Percentiles rank a stretch among this genome's conserved stretches.
phyloP scores from a whole-genome alignment of 2,888 invertebrate genomes.

The Euclidia mi region DNA sequence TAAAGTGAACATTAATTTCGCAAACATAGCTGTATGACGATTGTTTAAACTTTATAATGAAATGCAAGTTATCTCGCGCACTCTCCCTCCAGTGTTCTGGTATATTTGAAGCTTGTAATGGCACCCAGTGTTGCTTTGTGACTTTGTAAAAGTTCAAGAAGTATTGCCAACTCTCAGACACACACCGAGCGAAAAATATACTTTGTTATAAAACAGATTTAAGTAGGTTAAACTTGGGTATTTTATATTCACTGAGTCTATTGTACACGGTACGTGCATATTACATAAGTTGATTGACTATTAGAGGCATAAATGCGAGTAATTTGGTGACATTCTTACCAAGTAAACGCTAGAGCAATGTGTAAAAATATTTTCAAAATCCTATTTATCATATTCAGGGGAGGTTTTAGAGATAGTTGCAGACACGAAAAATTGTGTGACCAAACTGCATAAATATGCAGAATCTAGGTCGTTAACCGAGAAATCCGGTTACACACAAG shows the following conservation, averaged over 20 bases:
- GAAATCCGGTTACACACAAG: conserved; percentile 84
- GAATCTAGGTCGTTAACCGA: conserved; percentile 81
- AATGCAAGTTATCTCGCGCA: conserved; percentile 37
- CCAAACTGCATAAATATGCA: conserved; percentile 79
- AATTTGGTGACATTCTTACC: too few species aligned
- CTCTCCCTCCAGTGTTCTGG: conserved; percentile 13
- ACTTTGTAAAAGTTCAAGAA: conserved; percentile 1
- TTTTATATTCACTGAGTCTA: too few species aligned
- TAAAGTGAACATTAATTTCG: conserved; percentile 50
- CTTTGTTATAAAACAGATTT: too few species aligned
- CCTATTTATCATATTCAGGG: conserved; percentile 32
- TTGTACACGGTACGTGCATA: too few species aligned
- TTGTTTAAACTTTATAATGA: conserved; percentile 49
- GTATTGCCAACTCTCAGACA: not conserved
- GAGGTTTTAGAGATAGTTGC: conserved; percentile 56
- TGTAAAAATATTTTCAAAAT: not conserved
- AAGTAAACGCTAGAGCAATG: too few species aligned
- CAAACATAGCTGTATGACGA: conserved; percentile 35
- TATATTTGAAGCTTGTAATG: conserved; percentile 24
- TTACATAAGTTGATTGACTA: too few species aligned
- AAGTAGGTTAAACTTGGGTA: not conserved
- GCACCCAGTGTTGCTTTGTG: not conserved
- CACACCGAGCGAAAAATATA: too few species aligned
- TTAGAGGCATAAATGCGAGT: not conserved
- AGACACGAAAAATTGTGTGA: conserved; percentile 72